A percentile compares a stretch with the other conserved stretches of the same genome.
phyloP scores from a whole-genome alignment of 2,888 invertebrate species.

The Synanthedon vespiformis region DNA sequence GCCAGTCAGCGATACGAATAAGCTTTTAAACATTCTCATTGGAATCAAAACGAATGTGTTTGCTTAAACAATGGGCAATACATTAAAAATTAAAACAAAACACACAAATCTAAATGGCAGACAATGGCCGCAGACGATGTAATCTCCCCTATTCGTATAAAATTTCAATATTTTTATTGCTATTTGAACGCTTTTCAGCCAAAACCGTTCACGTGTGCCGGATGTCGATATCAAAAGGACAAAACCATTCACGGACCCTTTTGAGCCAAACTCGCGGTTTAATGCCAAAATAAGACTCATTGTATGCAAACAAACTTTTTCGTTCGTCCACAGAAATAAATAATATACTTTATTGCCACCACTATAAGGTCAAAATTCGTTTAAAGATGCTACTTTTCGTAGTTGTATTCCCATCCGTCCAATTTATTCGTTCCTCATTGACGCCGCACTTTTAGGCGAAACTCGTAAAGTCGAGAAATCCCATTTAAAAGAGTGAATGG shows the following conservation, averaged over 20 bases:
- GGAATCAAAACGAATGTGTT: neutral
- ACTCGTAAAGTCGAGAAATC: conserved; percentile 57
- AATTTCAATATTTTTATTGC: conserved; percentile 36
- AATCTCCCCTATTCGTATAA: conserved; percentile 10
- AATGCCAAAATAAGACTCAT: conserved; percentile 51
- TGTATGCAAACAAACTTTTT: conserved; percentile 22
- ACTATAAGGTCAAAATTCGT: conserved; percentile 23
- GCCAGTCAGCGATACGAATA: neutral
- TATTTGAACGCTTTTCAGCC: conserved; percentile 21
- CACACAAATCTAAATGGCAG: neutral
- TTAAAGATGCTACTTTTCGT: conserved; percentile 1
- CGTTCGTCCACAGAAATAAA: neutral
- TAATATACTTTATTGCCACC: conserved; percentile 10
- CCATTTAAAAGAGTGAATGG: conserved; percentile 52
- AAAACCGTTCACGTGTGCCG: conserved; percentile 55
- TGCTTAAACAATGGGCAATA: neutral
- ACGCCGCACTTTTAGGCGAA: conserved; percentile 37
- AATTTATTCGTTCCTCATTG: conserved; percentile 39
- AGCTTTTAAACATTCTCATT: neutral
- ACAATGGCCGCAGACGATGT: conserved; percentile 12
- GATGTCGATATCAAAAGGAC: conserved; percentile 51
- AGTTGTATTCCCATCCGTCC: conserved; percentile 9
- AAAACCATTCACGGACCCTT: conserved; percentile 43
- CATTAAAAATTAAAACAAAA: conserved; percentile 1
- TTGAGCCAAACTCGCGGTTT: conserved; percentile 44